These are phyloP conservation scores for Panthera leo DNA, from an alignment of 2,113 vertebrate species.

Conservation along the genomic window DNA sequence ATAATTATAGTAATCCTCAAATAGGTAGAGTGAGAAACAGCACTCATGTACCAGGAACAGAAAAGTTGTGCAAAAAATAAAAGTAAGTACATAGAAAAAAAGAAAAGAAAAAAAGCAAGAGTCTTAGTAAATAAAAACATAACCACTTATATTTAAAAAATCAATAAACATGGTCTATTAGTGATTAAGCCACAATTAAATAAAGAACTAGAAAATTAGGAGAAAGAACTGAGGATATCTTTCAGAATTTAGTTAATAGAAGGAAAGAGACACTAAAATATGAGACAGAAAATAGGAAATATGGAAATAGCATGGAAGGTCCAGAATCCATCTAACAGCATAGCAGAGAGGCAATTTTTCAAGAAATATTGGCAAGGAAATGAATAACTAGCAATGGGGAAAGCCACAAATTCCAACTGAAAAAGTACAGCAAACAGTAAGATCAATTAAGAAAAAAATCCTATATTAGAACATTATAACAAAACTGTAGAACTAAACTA, in stretches of 20 bases:
- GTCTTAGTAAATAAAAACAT: not conserved
- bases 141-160: not conserved
- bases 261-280: not conserved
- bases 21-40: not conserved
- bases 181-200: not conserved
- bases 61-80: not conserved
- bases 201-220: not conserved
- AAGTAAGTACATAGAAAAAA: not conserved
- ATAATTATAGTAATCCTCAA: not conserved
- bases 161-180: not conserved
- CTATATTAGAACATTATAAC: not conserved
- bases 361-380: not conserved
- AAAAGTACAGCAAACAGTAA: not conserved
- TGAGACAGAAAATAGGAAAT: not conserved
- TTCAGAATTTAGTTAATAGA: not conserved
- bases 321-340: not conserved
- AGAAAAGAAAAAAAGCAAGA: not conserved
- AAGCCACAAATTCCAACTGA: not conserved
- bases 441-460: not conserved
- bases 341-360: not conserved
- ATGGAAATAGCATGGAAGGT: not conserved
- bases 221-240: not conserved
- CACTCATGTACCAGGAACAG: not conserved
- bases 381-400: not conserved
- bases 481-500: not conserved